Evolutionary conservation across 1,140 invertebrate species (phyloP), one percentile per base, ranked within the genome.

Genomic region (Xylocopa sonorina): DNA sequence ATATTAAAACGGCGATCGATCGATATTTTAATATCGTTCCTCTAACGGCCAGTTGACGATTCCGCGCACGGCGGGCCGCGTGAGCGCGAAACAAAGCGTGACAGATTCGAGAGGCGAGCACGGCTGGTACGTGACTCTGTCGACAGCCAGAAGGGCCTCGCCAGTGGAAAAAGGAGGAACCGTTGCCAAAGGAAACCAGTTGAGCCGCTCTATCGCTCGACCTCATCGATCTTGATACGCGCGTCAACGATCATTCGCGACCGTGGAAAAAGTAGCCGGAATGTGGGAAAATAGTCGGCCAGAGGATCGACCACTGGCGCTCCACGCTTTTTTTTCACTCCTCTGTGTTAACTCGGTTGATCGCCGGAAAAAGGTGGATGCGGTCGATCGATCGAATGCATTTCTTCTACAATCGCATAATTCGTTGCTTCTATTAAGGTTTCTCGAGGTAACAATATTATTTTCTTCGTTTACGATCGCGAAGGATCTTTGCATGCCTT

Each of bases 161-260:
- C 16, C n/a, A 34, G 5, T 32, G 10, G 38, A 57, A 29, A 29
- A 34, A 71, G 55, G 63, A 27, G 29, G 38, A 51, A 24, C n/a
- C 38, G 53, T 79, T 83, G 82, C 48, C 75, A 67, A 84, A 84
- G 66, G 53, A 53, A 83, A 84, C 68, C 82, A 84, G 75, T 84
- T 84, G 81, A 84, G 50, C 74, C 50, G 63, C 81, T 83, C 79
- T 74, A 83, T 84, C 75, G 68, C n/a, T n/a, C 27, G 68, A 18
- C 34, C 73, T 53, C 80, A 73, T 83, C 80, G 74, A 77, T 83
- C 73, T 84, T 83, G 63, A 43, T 83, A 72, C 46, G n/a, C 64
- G 55, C 66, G 66, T 55, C 81, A 78, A 66, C 51, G 43, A 83
- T 83, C 60, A 78, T 53, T 21, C 10, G 16, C 62, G 29, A 41